phyloP scores from a whole-genome alignment of 2,113 vertebrate species.

The Notarius quadriscutis region DNA sequence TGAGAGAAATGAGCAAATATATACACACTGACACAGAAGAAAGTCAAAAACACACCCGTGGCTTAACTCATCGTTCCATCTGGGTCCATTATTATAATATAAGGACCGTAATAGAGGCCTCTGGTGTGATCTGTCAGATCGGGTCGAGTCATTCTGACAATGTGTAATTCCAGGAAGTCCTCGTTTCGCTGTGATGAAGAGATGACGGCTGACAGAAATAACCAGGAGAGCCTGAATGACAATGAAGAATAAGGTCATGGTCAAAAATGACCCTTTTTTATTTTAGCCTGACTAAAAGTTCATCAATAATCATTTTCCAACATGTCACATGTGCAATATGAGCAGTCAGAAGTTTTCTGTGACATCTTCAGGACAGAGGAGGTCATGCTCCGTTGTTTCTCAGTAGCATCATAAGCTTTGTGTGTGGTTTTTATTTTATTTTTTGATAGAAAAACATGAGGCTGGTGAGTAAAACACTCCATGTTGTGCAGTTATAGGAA shows the following conservation, averaged over 20 bases:
- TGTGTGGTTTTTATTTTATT: too few relatives aligned
- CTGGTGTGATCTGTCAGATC: conserved; percentile 33
- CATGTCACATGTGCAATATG: not conserved
- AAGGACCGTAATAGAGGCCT: conserved; percentile 6
- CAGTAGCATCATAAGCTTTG: too few relatives aligned
- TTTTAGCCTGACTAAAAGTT: not conserved
- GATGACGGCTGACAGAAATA: conserved; percentile 56
- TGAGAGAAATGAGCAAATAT: conserved; percentile 64
- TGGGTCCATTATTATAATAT: conserved; percentile 51
- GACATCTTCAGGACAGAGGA: not conserved
- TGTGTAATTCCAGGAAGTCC: conserved; percentile 47
- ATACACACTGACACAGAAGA: conserved; percentile 64
- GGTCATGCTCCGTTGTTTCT: not conserved
- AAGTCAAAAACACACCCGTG: conserved; percentile 44
- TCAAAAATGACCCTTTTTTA: not conserved
- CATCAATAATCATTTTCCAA: not conserved
- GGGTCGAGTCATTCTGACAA: conserved; percentile 63
- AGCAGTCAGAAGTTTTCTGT: not conserved
- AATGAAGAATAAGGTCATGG: conserved; percentile 36
- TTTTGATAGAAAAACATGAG: too few relatives aligned
- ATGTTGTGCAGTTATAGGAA: not conserved
- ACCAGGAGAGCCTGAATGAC: not conserved
- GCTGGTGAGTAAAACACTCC: not conserved
- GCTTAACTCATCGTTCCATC: conserved; percentile 52
- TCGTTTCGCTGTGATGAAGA: conserved; percentile 62